These are phyloP conservation scores for Machimus atricapillus DNA, from an alignment of 2,888 invertebrate species.

Conservation along the genomic window DNA sequence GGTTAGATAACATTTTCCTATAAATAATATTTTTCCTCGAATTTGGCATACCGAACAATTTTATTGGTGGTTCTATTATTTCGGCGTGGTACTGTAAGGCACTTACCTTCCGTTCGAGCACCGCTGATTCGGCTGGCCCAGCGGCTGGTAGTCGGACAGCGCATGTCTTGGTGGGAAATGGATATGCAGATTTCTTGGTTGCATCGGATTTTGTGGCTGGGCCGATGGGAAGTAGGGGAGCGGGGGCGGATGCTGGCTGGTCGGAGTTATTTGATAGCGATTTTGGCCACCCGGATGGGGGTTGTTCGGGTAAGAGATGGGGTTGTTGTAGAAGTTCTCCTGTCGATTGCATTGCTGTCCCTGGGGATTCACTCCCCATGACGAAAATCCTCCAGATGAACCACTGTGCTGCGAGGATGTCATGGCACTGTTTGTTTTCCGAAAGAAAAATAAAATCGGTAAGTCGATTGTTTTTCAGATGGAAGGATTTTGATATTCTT, in stretches of 20 bases:
- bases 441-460: not conserved
- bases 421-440: conserved; percentile 53
- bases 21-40: no score
- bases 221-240: conserved; percentile 55
- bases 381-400: conserved; percentile 62
- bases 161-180: conserved; percentile 60
- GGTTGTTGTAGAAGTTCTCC: conserved; percentile 61
- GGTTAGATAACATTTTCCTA: no score
- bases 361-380: conserved; percentile 60
- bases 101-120: conserved; percentile 58
- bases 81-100: no score
- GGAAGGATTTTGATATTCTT: not conserved
- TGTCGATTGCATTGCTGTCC: conserved; percentile 55
- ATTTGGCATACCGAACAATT: no score
- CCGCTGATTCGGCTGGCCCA: conserved; percentile 55
- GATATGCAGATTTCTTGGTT: conserved; percentile 58
- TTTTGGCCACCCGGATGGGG: conserved; percentile 54
- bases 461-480: not conserved
- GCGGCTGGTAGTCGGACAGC: conserved; percentile 61
- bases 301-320: conserved; percentile 54
- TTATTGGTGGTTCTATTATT: not conserved
- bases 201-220: conserved; percentile 52
- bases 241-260: conserved; percentile 60
- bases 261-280: conserved; percentile 62
- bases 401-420: conserved; percentile 62